phyloP scores from a whole-genome alignment of 1,140 invertebrate genomes.

The Heterodera schachtii region DNA sequence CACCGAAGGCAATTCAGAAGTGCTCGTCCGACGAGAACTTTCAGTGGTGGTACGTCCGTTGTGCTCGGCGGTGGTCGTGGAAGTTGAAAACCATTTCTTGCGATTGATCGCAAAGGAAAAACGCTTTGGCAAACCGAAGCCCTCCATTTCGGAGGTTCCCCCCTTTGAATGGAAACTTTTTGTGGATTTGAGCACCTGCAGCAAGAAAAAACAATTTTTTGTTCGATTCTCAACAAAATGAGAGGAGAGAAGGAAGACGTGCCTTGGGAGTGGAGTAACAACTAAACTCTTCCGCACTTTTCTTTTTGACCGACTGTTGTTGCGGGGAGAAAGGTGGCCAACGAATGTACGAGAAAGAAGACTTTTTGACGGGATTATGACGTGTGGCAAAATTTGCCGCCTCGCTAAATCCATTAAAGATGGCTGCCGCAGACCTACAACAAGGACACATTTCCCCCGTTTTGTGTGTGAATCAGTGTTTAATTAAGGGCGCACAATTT shows the following conservation, averaged over 20 bases:
- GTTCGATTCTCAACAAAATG: background rate
- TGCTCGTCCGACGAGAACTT: slow-evolving; percentile 16
- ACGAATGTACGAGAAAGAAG: slow-evolving; percentile 23
- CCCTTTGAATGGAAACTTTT: background rate
- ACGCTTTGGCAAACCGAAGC: background rate
- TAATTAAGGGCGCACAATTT: slow-evolving; percentile 17
- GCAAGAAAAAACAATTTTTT: background rate
- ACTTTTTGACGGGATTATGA: slow-evolving; percentile 24
- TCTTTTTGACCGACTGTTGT: slow-evolving; percentile 16
- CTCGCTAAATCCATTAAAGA: slow-evolving; percentile 30
- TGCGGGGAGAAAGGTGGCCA: slow-evolving; percentile 24
- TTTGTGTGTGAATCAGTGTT: background rate
- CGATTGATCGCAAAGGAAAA: slow-evolving; percentile 28
- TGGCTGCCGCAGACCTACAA: slow-evolving; percentile 10
- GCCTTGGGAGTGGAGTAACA: slow-evolving; percentile 6
- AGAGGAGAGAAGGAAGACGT: background rate
- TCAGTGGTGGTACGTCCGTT: slow-evolving; percentile 3
- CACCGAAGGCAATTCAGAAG: slow-evolving; percentile 5
- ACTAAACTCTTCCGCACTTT: background rate
- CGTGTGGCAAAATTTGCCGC: slow-evolving; percentile 11
- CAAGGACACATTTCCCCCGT: background rate
- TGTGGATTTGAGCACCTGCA: background rate
- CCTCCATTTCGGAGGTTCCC: background rate
- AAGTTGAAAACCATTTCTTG: slow-evolving; percentile 29
- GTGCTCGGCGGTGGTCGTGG: background rate